Evolutionary conservation across 2,113 vertebrate species (phyloP).

Genomic region (Coptodon rendalli): DNA sequence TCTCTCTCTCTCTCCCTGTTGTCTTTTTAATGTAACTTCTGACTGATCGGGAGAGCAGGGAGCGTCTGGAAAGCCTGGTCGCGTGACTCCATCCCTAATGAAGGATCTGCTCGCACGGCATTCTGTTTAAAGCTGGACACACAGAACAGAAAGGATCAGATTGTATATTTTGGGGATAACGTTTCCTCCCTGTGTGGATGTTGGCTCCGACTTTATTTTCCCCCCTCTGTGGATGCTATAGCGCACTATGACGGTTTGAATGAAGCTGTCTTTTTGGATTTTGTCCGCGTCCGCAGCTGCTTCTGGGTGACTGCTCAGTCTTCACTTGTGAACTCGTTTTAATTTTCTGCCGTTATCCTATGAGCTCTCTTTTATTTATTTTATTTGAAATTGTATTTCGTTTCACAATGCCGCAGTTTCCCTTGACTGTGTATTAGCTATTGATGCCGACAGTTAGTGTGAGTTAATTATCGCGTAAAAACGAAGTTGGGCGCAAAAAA

Average conservation of each 20-base stretch:
- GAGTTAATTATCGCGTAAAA: conserved; percentile 14
- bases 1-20: conserved; percentile 21
- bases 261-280: conserved; percentile 38
- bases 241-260: conserved; percentile 9
- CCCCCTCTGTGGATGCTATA: conserved; percentile 30
- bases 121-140: conserved; percentile 27
- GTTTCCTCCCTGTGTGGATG: conserved; percentile 20
- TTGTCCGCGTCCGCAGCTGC: background rate
- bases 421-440: background rate
- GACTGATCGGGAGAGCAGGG: conserved; percentile 43
- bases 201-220: background rate
- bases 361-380: background rate
- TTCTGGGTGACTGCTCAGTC: conserved; percentile 17
- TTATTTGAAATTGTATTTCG: background rate
- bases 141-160: conserved; percentile 18
- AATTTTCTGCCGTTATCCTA: background rate
- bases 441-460: background rate
- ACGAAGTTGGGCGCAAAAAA: conserved; percentile 58
- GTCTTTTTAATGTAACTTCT: conserved; percentile 71
- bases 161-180: conserved; percentile 6
- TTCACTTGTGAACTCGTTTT: background rate
- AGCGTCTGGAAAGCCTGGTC: conserved; percentile 45
- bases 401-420: conserved; percentile 8
- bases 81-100: conserved; percentile 2
- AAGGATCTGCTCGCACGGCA: conserved; percentile 1